These are phyloP conservation scores for Eurystomus gularis DNA, from an alignment of 2,113 vertebrate species.

Conservation along the genomic window DNA sequence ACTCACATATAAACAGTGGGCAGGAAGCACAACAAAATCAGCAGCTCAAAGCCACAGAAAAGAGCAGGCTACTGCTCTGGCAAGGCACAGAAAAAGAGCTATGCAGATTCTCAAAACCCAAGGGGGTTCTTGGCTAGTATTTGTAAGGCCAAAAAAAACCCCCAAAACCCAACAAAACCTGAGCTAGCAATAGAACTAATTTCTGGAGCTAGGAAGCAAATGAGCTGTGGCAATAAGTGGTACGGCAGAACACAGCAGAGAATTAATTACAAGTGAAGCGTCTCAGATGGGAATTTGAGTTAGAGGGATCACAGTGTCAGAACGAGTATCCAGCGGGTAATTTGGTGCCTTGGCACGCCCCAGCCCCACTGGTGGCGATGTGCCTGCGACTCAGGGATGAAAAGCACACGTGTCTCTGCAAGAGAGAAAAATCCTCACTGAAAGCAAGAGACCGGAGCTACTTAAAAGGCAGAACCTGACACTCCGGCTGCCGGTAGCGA, in stretches of 20 bases:
- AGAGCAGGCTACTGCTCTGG: neutral
- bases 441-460: neutral
- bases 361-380: neutral
- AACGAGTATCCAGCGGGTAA: neutral
- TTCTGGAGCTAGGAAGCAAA: neutral
- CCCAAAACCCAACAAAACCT: neutral
- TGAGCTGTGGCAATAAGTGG: neutral
- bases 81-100: neutral
- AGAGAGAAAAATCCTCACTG: neutral
- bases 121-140: neutral
- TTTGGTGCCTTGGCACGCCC: neutral
- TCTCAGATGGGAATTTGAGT: neutral
- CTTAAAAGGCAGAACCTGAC: neutral
- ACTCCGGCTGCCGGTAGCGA: rapidly evolving
- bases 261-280: neutral
- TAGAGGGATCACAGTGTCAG: neutral
- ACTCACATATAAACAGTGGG: neutral
- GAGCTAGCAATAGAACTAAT: neutral
- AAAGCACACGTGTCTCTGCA: neutral
- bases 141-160: neutral
- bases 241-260: neutral
- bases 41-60: neutral
- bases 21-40: neutral
- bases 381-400: neutral
- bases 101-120: neutral